Evolutionary conservation across 1,140 invertebrate genomes (phyloP).

Genomic region (Ganaspis sp.): DNA sequence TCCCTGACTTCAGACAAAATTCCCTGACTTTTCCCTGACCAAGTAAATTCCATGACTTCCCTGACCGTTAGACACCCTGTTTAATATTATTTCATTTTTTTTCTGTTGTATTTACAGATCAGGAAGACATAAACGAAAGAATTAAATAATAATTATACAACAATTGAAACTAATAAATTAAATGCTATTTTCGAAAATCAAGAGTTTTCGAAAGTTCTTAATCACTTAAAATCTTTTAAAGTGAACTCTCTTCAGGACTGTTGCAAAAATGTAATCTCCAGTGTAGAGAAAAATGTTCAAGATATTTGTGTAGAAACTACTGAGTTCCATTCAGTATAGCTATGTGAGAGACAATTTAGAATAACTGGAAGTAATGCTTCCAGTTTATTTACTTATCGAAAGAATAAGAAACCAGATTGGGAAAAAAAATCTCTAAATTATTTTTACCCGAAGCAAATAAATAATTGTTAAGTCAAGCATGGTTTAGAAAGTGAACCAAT

Average conservation of each 20-base stretch:
- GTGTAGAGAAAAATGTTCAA: neutral
- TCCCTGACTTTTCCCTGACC: too few relatives aligned
- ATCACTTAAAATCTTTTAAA: neutral
- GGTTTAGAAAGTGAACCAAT: neutral
- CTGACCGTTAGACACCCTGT: too few relatives aligned
- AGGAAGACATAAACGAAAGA: conserved; percentile 37
- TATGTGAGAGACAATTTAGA: neutral
- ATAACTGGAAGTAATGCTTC: neutral
- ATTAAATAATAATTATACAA: neutral
- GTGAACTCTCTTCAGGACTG: neutral
- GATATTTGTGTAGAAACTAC: conserved; percentile 3
- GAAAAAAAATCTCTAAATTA: neutral
- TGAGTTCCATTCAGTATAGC: neutral
- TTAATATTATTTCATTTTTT: conserved; percentile 21
- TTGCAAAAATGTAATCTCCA: neutral
- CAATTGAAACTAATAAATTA: neutral
- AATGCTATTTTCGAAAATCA: conserved; percentile 31
- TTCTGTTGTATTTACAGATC: conserved; percentile 14
- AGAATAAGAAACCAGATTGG: conserved; percentile 11
- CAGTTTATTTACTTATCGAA: neutral
- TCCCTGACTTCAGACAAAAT: too few relatives aligned
- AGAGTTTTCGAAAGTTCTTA: conserved; percentile 12
- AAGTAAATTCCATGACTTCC: too few relatives aligned
- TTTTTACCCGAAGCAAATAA: conserved; percentile 1
- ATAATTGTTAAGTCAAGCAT: neutral